Base-by-base conservation (phyloP, 1,140 invertebrate genomes). In the Notospermus geniculatus region DNA sequence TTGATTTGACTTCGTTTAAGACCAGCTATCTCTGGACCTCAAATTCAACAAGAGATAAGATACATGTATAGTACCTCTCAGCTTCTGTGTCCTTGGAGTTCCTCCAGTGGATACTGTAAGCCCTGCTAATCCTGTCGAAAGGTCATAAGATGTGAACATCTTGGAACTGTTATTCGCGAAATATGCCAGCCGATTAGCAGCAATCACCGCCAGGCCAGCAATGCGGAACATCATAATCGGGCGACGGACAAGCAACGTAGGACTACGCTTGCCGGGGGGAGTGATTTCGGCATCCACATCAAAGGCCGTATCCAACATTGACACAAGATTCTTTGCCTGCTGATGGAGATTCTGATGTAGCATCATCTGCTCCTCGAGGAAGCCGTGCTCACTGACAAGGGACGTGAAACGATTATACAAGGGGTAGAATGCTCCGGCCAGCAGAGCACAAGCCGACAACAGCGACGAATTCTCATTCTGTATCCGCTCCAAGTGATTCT, bases 361-460 rank as follows among this genome's bases (percentile, higher is more conserved):
- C 9, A 59, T 64, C 32, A 72, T 57, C 36, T 76, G 71, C n/a
- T 77, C 76, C 50, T 75, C 72, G 23, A 78, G 59, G 11, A 76
- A 62, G 9, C 71, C 64, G 0, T 74, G 62, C 64, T 79, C 70
- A 9, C 67, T 15, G 1, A 71, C 56, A n/a, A 79, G 60, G 17
- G 60, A 64, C 22, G 68, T 71, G n/a, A 60, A 59, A 1, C 74
- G 65, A 0, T 68, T 61, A 54, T 71, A 73, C 36, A 78, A 56
- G n/a, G 76, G 78, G 54, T 74, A 77, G 30, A 77, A 60, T 13
- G 73, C 78, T 46, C 78, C 78, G 62, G 66, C 65, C 22, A 80
- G 66, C 13, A 78, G 65, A 23, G 73, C 71, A 63, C 71, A 72
- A 11, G 73, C 69, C 29, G 71, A 65, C 22, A 73, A 60, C 11